Base-by-base conservation (phyloP, 2,797 vertebrate species). In the Enteromius anoplus region DNA sequence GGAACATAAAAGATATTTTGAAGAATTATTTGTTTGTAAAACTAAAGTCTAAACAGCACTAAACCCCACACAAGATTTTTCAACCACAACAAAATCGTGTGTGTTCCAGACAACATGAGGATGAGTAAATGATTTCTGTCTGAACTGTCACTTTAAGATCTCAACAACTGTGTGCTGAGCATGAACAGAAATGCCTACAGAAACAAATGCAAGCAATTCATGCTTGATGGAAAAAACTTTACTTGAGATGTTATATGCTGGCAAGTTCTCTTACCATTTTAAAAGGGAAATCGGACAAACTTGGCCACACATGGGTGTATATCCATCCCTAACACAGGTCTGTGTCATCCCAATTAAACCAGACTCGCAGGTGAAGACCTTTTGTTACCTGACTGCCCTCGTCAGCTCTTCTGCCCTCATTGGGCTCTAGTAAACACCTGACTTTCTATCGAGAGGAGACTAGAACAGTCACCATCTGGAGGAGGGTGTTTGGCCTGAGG, bases 401-500 rank as follows among this genome's bases (percentile, higher is more conserved):
- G 78, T 85, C 83, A 85, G 78, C 83, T 75, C 62, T 49, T 75
- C 40, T 69, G 49, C 70, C 49, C 55, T 78, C 75, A 65, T 11
- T 11, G 42, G 42, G 58, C 53, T 64, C 58, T 73, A 45, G 47
- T 8, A 37, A 85, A 55, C 72, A 75, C 68, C 71, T 81, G 71
- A 90, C 91, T 93, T 91, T 91, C 91, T 89, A 91, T 90, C 71
- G 86, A 85, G 89, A 89, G 84, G 73, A 84, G 87, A 85, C 78
- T 81, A 85, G 70, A 85, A 84, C 89, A 90, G 91, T 92, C 91
- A 89, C 87, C 84, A 88, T 85, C 75, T 70, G 85, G 86, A 91
- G 86, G 92, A 90, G 92, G 91, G 92, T 77, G 88, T 92, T 89
- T 90, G 86, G 91, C 91, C 93, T 87, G 87, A 29, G 93, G 92